A percentile compares a stretch with the other conserved stretches of the same genome.
Conservation (phyloP, 2,888 invertebrate species). For the Mactromeris polynyma region DNA sequence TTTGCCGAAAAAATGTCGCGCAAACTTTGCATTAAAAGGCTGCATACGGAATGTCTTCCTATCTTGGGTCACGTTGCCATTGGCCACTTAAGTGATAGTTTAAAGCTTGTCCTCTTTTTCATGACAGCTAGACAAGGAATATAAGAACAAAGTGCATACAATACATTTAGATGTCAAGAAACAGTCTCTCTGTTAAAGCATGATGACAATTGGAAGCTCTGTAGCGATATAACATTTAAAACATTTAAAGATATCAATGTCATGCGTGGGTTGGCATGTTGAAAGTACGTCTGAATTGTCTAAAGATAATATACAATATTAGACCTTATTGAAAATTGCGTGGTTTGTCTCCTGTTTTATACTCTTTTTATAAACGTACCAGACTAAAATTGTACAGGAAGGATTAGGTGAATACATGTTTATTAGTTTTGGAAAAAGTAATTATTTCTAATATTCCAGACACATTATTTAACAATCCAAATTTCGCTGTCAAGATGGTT, state of each 20-base stretch:
- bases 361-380: neutral
- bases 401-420: neutral
- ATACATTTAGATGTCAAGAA: no score
- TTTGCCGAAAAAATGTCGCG: no score
- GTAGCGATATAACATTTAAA: no score
- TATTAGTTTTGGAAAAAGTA: neutral
- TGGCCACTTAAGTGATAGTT: neutral
- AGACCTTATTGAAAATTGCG: neutral
- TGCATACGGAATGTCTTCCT: no score
- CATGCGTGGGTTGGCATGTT: neutral
- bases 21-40: no score
- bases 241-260: neutral
- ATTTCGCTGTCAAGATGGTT: no score
- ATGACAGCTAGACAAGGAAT: neutral
- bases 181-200: no score
- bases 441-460: neutral
- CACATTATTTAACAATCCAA: no score
- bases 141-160: no score
- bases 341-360: neutral
- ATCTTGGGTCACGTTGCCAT: neutral
- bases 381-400: neutral
- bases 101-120: neutral
- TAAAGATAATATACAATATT: neutral
- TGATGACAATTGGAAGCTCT: no score
- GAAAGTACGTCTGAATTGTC: neutral